phyloP scores from a whole-genome alignment of 1,140 invertebrate genomes.

The Steinernema khuongi region DNA sequence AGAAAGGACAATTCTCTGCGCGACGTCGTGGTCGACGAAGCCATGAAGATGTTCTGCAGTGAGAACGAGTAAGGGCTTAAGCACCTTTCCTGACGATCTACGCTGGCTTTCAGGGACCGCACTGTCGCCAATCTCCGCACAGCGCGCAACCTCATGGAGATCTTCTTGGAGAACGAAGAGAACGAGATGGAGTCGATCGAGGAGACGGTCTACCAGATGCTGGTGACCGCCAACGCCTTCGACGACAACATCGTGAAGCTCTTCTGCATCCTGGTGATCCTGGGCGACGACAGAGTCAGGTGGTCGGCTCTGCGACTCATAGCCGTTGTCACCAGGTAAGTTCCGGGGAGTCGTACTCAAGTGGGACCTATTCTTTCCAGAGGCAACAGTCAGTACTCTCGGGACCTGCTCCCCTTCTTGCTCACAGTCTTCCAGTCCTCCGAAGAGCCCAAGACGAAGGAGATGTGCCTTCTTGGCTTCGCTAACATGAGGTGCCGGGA shows the following conservation, averaged over 20 bases:
- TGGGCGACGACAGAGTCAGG: neutral
- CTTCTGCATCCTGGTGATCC: neutral
- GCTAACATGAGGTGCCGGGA: neutral
- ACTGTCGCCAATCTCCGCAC: neutral
- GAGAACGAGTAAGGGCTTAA: conserved; percentile 1
- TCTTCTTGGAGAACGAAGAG: neutral
- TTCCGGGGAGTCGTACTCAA: too few relatives aligned
- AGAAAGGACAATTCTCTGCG: neutral
- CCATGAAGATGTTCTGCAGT: neutral
- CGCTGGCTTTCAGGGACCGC: neutral
- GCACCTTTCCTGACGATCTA: neutral
- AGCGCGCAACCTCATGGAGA: neutral
- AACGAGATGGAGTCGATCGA: neutral
- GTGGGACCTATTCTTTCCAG: neutral
- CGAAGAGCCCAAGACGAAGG: neutral
- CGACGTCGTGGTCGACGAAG: neutral
- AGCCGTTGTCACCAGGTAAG: neutral
- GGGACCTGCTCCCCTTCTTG: neutral
- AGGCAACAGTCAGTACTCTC: neutral
- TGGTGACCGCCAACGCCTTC: neutral
- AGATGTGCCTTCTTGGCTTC: neutral
- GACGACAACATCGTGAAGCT: neutral
- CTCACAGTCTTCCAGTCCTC: neutral
- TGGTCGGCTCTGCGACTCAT: neutral
- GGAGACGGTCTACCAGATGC: neutral